Conservation (phyloP, 2,888 invertebrate species). For the Toxonevra muliebris region DNA sequence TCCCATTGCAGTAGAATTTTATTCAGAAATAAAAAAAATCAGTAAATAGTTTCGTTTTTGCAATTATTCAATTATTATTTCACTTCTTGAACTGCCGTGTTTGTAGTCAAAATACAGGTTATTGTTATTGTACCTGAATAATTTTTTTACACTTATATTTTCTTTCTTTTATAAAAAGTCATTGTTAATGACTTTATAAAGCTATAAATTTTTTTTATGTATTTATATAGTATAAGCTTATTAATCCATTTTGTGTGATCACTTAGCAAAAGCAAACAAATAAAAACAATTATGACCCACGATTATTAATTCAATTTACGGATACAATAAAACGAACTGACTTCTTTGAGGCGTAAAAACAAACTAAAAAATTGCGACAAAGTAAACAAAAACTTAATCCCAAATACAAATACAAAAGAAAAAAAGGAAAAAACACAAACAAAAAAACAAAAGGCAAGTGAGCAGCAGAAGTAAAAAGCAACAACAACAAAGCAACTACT, state of each 20-base stretch:
- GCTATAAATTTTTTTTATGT: not conserved
- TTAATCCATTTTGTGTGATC: not conserved
- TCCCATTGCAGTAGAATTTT: constrained; percentile 46
- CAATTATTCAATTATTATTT: constrained; percentile 12
- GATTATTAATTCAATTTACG: not conserved
- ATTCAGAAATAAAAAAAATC: constrained; percentile 12
- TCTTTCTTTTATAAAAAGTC: not conserved
- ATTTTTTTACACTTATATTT: constrained; percentile 28
- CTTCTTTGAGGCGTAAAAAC: constrained; percentile 58
- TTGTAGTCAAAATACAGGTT: too few relatives aligned
- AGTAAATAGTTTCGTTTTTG: constrained; percentile 28
- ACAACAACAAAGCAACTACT: constrained; percentile 24
- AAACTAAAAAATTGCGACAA: constrained; percentile 59
- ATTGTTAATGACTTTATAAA: constrained; percentile 3
- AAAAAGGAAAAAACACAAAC: constrained; percentile 24
- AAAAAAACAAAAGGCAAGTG: constrained; percentile 15
- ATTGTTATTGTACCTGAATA: constrained; percentile 1
- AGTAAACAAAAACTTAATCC: constrained; percentile 62
- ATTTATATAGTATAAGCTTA: not conserved
- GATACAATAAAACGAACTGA: constrained; percentile 43
- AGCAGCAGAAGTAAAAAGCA: constrained; percentile 19
- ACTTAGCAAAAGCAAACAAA: constrained; percentile 4
- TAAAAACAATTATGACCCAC: not conserved
- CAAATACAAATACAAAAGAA: constrained; percentile 48
- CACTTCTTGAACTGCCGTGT: too few relatives aligned